These are phyloP conservation scores for Drosophila albomicans DNA, from an alignment of 1,140 invertebrate genomes.

Conservation along the genomic window DNA sequence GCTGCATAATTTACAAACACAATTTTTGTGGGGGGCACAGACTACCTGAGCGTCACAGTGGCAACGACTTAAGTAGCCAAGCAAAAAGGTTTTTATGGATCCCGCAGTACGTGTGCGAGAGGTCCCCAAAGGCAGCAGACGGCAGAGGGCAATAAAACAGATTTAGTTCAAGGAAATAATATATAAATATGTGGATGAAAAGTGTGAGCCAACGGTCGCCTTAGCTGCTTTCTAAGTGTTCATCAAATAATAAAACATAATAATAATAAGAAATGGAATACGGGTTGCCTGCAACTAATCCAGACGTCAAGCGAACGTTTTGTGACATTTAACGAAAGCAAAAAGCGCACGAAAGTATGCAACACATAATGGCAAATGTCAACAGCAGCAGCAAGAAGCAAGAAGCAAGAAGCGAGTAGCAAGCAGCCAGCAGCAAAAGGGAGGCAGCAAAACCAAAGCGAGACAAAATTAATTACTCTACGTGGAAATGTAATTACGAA, in stretches of 20 bases:
- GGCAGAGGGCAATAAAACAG: conserved; percentile 70
- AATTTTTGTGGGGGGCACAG: conserved; percentile 34
- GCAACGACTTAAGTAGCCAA: conserved; percentile 69
- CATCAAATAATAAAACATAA: conserved; percentile 76
- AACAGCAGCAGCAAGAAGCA: conserved; percentile 55
- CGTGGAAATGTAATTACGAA: conserved; percentile 85
- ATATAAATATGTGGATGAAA: conserved; percentile 45
- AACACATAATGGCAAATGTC: conserved; percentile 82
- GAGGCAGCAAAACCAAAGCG: conserved; percentile 52
- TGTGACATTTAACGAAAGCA: conserved; percentile 62
- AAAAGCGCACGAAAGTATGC: conserved; percentile 73
- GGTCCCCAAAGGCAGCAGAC: conserved; percentile 28
- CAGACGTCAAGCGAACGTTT: conserved; percentile 43
- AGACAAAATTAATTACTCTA: conserved; percentile 85
- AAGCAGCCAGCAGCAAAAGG: conserved; percentile 9
- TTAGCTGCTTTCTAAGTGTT: conserved; percentile 10
- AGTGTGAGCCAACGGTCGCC: conserved; percentile 36
- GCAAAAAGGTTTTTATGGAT: conserved; percentile 68
- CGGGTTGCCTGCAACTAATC: conserved; percentile 58
- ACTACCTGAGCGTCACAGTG: conserved; percentile 14
- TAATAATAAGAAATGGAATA: conserved; percentile 66
- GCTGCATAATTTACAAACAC: conserved; percentile 74
- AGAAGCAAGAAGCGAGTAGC: not conserved
- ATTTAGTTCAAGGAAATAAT: conserved; percentile 67
- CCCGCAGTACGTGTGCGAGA: conserved; percentile 48